Percentiles rank a stretch among this genome's conserved stretches.
phyloP scores from a whole-genome alignment of 2,113 vertebrate genomes.

The Vulpes lagopus region DNA sequence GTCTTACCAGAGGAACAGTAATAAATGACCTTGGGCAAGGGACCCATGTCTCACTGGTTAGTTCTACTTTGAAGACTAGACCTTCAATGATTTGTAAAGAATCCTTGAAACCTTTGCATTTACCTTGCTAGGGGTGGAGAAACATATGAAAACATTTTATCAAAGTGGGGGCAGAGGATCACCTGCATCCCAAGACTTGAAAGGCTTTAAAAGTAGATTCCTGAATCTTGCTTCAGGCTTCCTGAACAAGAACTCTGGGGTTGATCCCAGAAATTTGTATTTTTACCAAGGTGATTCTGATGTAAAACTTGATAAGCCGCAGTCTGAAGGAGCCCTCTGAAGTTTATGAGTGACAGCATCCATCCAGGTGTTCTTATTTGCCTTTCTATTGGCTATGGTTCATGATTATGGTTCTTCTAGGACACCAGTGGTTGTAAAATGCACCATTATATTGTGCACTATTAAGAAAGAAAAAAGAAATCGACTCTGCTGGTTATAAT shows the following conservation, averaged over 20 bases:
- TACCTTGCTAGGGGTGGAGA: neutral
- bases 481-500: neutral
- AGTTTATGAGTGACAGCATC: neutral
- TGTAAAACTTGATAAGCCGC: neutral
- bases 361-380: neutral
- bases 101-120: neutral
- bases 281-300: constrained; percentile 6
- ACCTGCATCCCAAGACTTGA: neutral
- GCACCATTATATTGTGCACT: neutral
- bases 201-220: neutral
- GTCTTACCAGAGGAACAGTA: neutral
- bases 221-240: neutral
- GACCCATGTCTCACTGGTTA: neutral
- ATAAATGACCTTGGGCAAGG: neutral
- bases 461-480: neutral
- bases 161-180: neutral
- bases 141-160: neutral
- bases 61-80: neutral
- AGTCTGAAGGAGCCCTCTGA: neutral
- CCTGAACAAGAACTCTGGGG: neutral
- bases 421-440: neutral
- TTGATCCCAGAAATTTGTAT: neutral
- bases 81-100: neutral
- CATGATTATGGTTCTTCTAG: neutral
- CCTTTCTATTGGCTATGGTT: neutral